phyloP scores from a whole-genome alignment of 2,113 vertebrate species.

The Galbula dea region DNA sequence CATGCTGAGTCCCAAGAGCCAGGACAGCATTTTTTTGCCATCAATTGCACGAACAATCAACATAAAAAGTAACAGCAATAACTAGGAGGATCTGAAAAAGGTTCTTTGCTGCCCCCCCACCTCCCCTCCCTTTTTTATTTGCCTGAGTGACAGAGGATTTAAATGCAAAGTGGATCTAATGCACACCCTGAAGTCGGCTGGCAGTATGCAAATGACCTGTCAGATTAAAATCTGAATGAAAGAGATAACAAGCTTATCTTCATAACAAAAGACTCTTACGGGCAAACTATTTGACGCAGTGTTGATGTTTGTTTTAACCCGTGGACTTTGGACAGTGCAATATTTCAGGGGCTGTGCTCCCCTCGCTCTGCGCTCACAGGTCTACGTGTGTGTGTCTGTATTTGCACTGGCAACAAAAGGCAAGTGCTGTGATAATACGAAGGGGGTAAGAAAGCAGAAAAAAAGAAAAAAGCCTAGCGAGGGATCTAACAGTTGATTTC shows the following conservation, averaged over 20 bases:
- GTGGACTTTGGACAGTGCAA: slow-evolving; percentile 61
- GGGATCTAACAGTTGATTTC: slow-evolving; percentile 41
- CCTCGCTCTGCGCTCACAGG: not conserved
- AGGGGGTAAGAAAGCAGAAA: not conserved
- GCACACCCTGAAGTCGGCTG: slow-evolving; percentile 76
- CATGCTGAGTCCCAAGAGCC: not conserved
- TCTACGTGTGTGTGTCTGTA: not conserved
- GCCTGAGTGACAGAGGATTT: slow-evolving; percentile 66
- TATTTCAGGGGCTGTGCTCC: slow-evolving; percentile 49
- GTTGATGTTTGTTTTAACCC: slow-evolving; percentile 80
- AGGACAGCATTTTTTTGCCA: not conserved
- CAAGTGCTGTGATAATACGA: slow-evolving; percentile 8
- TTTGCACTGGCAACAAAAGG: slow-evolving; percentile 64
- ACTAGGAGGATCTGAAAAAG: slow-evolving; percentile 36
- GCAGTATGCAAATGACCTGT: slow-evolving; percentile 71
- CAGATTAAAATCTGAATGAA: slow-evolving; percentile 79
- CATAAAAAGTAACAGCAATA: not conserved
- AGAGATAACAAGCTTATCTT: slow-evolving; percentile 79
- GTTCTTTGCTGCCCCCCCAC: not conserved
- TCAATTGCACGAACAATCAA: not conserved
- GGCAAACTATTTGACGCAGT: slow-evolving; percentile 67
- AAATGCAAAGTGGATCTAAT: slow-evolving; percentile 71
- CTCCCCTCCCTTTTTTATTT: slow-evolving; percentile 33
- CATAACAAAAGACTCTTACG: slow-evolving; percentile 79
- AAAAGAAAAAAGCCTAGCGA: not conserved